Percentiles rank a stretch among this genome's conserved stretches.
phyloP scores from a whole-genome alignment of 2,113 vertebrate genomes.

The Pterocles burchelli region DNA sequence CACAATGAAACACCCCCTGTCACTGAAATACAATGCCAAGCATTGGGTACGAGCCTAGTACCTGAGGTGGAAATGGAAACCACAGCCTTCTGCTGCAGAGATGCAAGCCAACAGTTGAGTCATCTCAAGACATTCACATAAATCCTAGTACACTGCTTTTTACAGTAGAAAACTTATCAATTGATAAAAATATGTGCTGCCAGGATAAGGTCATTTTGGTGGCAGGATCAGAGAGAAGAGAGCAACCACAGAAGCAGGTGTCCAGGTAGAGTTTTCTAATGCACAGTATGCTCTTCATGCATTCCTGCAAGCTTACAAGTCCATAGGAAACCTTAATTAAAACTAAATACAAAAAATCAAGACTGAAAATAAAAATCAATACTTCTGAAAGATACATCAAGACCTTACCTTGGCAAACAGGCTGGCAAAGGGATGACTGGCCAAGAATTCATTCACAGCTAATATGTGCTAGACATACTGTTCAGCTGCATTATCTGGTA shows the following conservation, averaged over 20 bases:
- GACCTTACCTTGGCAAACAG: not conserved
- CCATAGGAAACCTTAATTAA: not conserved
- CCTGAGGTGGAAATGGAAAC: slow-evolving; percentile 36
- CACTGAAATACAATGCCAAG: slow-evolving; percentile 16
- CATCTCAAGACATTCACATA: not conserved
- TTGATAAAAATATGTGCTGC: not conserved
- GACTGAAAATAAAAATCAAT: not conserved
- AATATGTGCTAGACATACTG: not conserved
- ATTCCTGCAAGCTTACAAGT: not conserved
- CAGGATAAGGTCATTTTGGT: not conserved
- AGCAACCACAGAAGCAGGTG: not conserved
- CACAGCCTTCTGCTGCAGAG: slow-evolving; percentile 43
- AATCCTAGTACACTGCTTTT: not conserved
- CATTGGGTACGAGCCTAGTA: slow-evolving; percentile 18
- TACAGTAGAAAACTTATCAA: not conserved
- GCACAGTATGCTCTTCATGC: not conserved
- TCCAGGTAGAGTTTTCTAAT: not conserved
- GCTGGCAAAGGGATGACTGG: not conserved
- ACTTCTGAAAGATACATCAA: not conserved
- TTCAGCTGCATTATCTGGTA: not conserved
- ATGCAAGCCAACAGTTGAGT: slow-evolving; percentile 36
- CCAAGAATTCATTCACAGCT: not conserved
- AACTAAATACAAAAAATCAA: not conserved
- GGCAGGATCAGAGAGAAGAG: not conserved
- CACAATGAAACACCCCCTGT: not conserved